These are phyloP conservation scores for Cephus sareptanus DNA, from an alignment of 2,888 invertebrate species.

Conservation along the genomic window DNA sequence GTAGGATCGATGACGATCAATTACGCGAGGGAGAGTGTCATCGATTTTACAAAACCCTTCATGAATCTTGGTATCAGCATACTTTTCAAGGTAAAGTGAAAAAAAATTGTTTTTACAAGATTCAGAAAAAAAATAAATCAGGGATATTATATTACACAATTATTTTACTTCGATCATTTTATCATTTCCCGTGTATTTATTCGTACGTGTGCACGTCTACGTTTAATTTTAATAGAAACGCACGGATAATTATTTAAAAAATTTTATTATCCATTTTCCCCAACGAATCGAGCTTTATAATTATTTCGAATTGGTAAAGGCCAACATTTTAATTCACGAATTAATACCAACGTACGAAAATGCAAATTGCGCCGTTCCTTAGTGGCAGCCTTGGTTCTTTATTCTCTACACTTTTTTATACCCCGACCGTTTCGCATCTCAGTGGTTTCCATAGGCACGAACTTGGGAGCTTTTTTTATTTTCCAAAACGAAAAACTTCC, in stretches of 20 bases:
- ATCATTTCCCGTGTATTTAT: background rate
- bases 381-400: background rate
- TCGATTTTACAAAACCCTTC: constrained; percentile 93
- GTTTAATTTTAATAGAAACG: no score
- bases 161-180: background rate
- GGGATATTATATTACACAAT: no score
- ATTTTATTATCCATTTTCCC: background rate
- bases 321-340: background rate
- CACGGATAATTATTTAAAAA: no score
- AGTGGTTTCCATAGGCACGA: background rate
- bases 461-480: background rate
- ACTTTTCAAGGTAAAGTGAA: constrained; percentile 76
- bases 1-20: constrained; percentile 92
- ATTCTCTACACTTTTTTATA: background rate
- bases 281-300: background rate
- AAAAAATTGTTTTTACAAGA: background rate
- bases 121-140: background rate
- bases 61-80: constrained; percentile 93
- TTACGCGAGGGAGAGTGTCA: constrained; percentile 87
- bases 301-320: background rate
- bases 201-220: no score
- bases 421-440: background rate
- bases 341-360: background rate
- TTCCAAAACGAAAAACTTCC: background rate
- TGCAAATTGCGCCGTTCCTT: background rate